These are phyloP conservation scores for Elegia similella DNA, from an alignment of 2,888 invertebrate species.

Conservation along the genomic window DNA sequence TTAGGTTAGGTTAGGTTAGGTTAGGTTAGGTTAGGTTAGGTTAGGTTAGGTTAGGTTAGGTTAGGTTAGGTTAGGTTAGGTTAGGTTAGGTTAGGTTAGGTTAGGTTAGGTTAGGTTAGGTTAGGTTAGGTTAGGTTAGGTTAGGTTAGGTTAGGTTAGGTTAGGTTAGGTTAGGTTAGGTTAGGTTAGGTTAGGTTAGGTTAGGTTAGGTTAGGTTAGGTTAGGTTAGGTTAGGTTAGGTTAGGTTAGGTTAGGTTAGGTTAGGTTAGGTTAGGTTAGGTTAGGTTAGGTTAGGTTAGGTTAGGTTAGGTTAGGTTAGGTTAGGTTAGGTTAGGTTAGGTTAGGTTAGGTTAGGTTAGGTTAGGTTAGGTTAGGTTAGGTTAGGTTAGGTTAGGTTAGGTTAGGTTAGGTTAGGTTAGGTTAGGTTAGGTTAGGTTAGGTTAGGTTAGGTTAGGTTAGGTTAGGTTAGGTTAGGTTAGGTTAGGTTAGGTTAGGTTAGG, in stretches of 20 bases:
- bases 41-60: constrained; percentile 18
- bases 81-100: constrained; percentile 24
- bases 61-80: constrained; percentile 25
- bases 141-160: constrained; percentile 21
- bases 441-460: too few relatives aligned
- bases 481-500: too few relatives aligned
- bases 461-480: too few relatives aligned
- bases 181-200: constrained; percentile 26
- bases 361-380: too few relatives aligned
- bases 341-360: too few relatives aligned
- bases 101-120: constrained; percentile 22
- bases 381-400: too few relatives aligned
- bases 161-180: constrained; percentile 23
- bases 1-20: constrained; percentile 24
- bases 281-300: constrained; percentile 5
- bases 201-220: constrained; percentile 18
- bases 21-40: constrained; percentile 25
- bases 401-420: too few relatives aligned
- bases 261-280: constrained; percentile 14
- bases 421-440: too few relatives aligned
- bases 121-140: constrained; percentile 24
- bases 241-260: constrained; percentile 25
- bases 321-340: too few relatives aligned
- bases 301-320: constrained; percentile 15
- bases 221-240: constrained; percentile 24